Evolutionary conservation across 2,113 vertebrate species (phyloP).

Genomic region (Cacatua alba): DNA sequence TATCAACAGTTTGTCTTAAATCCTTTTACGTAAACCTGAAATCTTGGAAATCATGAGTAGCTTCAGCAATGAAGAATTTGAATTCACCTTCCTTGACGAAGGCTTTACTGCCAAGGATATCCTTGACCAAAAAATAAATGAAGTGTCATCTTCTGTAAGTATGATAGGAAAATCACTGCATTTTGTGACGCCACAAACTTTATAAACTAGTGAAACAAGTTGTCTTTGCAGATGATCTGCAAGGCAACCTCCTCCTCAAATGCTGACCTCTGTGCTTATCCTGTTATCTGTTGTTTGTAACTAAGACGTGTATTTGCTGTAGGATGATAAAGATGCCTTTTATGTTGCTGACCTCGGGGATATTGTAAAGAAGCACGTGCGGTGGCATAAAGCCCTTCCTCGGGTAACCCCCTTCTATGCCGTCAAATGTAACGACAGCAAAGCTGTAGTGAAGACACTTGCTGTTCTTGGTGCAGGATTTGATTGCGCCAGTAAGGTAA

Average conservation of each 20-base stretch:
- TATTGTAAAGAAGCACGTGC: constrained; percentile 90
- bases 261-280: not conserved
- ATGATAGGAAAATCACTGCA: not conserved
- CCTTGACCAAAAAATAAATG: constrained; percentile 95
- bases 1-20: constrained; percentile 64
- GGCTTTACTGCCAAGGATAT: constrained; percentile 94
- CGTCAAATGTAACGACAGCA: constrained; percentile 94
- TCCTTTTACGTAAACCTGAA: not conserved
- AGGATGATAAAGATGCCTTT: constrained; percentile 98
- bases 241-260: not conserved
- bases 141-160: constrained; percentile 91
- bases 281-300: not conserved
- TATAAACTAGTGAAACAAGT: not conserved
- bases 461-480: constrained; percentile 91
- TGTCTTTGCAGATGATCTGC: not conserved
- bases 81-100: constrained; percentile 91
- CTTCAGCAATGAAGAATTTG: constrained; percentile 79
- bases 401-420: constrained; percentile 93
- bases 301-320: not conserved
- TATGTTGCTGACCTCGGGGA: constrained; percentile 96
- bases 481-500: constrained; percentile 97
- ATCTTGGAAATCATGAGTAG: constrained; percentile 78
- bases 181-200: not conserved
- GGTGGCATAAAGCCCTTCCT: constrained; percentile 89
- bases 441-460: constrained; percentile 86